A percentile compares a stretch with the other conserved stretches of the same genome.
These are phyloP conservation scores for Lagopus leucura DNA, from an alignment of 2,113 vertebrate genomes.

Conservation along the genomic window DNA sequence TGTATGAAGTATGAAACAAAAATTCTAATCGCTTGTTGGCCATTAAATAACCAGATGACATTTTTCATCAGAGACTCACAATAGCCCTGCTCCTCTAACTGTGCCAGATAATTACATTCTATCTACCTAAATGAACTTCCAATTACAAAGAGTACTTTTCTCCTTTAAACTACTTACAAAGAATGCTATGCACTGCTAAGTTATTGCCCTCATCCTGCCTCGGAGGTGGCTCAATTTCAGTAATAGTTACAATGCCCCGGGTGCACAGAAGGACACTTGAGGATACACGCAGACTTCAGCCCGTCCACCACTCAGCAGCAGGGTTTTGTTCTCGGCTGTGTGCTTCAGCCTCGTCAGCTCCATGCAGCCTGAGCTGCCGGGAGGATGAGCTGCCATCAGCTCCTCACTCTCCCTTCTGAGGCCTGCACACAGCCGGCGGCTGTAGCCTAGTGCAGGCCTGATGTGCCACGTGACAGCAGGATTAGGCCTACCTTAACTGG, in stretches of 20 bases:
- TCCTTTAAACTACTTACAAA: constrained; percentile 35
- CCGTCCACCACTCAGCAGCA: fast-evolving
- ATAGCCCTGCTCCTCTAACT: constrained; percentile 2
- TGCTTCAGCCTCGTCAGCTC: background rate
- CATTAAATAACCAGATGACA: constrained; percentile 50
- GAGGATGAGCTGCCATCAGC: background rate
- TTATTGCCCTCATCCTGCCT: background rate
- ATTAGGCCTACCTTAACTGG: background rate
- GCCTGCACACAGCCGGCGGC: background rate
- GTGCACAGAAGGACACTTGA: background rate
- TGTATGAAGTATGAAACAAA: constrained; percentile 43
- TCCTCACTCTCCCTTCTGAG: background rate
- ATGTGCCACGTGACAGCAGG: background rate
- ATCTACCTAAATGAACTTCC: constrained; percentile 54
- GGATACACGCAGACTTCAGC: background rate
- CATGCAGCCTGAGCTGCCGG: background rate
- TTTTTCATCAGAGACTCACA: constrained; percentile 36
- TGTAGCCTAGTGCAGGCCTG: fast-evolving
- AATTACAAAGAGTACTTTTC: constrained; percentile 34
- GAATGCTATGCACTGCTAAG: background rate
- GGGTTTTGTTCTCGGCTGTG: background rate
- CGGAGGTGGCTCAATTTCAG: background rate
- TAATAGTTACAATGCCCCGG: background rate
- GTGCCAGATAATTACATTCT: constrained; percentile 50
- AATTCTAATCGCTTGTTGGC: constrained; percentile 36